Percentiles rank a stretch among this genome's conserved stretches.
Evolutionary conservation across 2,888 invertebrate genomes (phyloP).

Genomic region (Masnerella sp.): DNA sequence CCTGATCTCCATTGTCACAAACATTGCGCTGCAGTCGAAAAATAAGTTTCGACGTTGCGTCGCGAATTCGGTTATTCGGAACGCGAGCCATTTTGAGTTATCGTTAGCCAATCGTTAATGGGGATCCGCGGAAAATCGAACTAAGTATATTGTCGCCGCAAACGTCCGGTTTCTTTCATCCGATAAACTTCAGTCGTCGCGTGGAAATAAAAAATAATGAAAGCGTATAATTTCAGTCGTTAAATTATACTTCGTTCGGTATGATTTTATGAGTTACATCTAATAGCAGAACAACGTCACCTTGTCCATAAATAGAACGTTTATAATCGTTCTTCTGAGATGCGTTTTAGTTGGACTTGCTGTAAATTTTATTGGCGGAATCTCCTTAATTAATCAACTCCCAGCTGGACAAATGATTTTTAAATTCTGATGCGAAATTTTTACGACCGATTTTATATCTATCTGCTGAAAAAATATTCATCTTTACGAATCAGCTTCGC

Average conservation of each 20-base stretch:
- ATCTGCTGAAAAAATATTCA: too few species aligned
- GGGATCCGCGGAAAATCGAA: neutral
- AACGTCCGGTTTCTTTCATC: neutral
- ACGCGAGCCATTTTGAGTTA: neutral
- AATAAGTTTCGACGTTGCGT: constrained; percentile 12
- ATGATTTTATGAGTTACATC: constrained; percentile 26
- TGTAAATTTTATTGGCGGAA: constrained; percentile 10
- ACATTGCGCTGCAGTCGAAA: constrained; percentile 16
- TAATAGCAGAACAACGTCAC: constrained; percentile 34
- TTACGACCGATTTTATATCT: too few species aligned
- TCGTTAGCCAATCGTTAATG: neutral
- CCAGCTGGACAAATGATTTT: too few species aligned
- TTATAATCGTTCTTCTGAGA: constrained; percentile 36
- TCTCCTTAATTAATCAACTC: too few species aligned
- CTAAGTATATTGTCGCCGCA: neutral
- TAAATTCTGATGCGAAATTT: too few species aligned
- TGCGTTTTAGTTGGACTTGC: constrained; percentile 15
- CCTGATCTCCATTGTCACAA: constrained; percentile 12
- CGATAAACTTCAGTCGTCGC: constrained; percentile 11
- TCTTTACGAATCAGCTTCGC: too few species aligned
- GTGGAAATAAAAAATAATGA: constrained; percentile 10
- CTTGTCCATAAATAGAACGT: constrained; percentile 44
- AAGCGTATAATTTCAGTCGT: constrained; percentile 26
- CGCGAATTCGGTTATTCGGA: constrained; percentile 1
- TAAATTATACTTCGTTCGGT: constrained; percentile 10